These are phyloP conservation scores for Shinisaurus crocodilurus DNA, from an alignment of 2,113 vertebrate genomes.

Conservation along the genomic window DNA sequence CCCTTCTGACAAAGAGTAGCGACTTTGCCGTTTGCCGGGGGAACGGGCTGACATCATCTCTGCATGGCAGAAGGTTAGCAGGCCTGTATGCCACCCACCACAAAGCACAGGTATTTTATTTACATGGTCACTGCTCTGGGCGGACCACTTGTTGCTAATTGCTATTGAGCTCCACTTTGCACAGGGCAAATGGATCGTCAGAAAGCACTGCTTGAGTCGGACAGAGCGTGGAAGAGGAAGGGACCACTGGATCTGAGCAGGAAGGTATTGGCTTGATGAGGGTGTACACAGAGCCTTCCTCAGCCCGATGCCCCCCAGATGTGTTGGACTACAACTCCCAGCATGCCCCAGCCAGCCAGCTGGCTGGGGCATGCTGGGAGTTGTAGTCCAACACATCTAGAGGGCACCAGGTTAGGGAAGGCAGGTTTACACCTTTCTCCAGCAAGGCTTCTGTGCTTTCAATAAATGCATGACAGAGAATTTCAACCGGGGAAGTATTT, in stretches of 20 bases:
- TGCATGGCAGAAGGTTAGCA: not conserved
- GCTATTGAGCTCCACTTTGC: not conserved
- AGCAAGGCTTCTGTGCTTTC: not conserved
- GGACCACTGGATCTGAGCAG: not conserved
- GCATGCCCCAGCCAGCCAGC: no score
- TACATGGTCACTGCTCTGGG: not conserved
- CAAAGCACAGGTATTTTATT: not conserved
- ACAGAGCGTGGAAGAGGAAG: not conserved
- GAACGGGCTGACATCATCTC: not conserved
- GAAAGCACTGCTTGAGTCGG: not conserved
- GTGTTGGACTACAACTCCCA: no score
- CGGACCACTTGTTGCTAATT: not conserved
- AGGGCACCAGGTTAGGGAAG: no score
- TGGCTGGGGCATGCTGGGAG: no score
- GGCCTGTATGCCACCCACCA: not conserved
- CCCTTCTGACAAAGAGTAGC: slow-evolving; percentile 1
- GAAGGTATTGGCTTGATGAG: not conserved
- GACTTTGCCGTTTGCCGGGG: not conserved
- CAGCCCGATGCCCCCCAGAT: no score
- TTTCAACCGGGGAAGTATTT: not conserved
- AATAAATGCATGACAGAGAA: not conserved
- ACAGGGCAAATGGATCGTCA: not conserved
- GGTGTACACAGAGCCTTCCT: no score
- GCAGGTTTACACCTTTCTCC: not conserved
- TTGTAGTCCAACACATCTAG: no score